Evolutionary conservation across 2,888 invertebrate species (phyloP).

Genomic region (Epinotia bilunana): DNA sequence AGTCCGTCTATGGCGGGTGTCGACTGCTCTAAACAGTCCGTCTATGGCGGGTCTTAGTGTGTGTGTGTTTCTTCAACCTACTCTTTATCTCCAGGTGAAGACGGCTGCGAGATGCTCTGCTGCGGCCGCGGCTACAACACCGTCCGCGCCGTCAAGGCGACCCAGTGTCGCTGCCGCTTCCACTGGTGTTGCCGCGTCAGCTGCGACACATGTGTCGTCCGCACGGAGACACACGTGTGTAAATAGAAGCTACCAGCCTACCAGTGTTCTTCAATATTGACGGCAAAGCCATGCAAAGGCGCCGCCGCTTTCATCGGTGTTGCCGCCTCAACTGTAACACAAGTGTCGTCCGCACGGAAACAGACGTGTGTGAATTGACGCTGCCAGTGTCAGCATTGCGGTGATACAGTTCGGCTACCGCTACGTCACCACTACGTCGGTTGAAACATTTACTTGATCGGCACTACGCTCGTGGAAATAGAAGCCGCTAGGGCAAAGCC

Average conservation of each 20-base stretch:
- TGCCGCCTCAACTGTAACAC: neutral
- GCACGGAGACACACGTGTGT: conserved; percentile 92
- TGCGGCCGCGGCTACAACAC: conserved; percentile 97
- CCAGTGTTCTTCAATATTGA: neutral
- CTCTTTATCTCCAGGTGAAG: conserved; percentile 82
- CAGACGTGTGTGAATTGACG: neutral
- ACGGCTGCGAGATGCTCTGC: conserved; percentile 94
- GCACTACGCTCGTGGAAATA: too few species aligned
- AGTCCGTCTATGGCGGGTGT: too few species aligned
- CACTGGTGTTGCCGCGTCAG: conserved; percentile 98
- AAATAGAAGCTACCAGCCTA: conserved; percentile 79
- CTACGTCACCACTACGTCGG: too few species aligned
- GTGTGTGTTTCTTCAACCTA: neutral
- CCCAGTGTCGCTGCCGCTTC: conserved; percentile 96
- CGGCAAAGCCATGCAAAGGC: neutral
- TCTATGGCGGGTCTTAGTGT: too few species aligned
- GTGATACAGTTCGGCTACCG: neutral
- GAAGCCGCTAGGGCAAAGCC: too few species aligned
- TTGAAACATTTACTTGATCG: too few species aligned
- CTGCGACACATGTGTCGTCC: conserved; percentile 93
- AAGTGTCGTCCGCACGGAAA: neutral
- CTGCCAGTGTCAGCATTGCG: too few species aligned
- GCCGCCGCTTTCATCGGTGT: neutral
- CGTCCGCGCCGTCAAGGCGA: conserved; percentile 89
- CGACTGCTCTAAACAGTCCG: too few species aligned